Evolutionary conservation across 2,888 invertebrate species (phyloP).

Genomic region (Didymodactylos carnosus): DNA sequence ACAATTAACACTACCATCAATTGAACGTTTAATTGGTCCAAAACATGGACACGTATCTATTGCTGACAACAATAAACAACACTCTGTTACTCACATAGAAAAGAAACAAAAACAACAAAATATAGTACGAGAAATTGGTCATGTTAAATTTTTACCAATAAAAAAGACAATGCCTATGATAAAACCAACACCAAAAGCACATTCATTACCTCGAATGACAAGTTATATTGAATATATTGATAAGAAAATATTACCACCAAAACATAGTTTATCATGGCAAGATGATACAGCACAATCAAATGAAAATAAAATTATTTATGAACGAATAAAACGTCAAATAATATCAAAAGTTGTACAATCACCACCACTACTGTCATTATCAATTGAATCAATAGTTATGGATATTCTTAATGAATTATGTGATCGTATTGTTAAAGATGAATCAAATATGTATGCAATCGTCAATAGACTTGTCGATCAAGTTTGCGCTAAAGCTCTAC

Average conservation of each 20-base stretch:
- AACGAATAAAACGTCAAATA: neutral
- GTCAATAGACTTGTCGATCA: neutral
- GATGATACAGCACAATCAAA: constrained; percentile 22
- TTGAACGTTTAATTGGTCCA: neutral
- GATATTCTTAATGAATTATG: no score
- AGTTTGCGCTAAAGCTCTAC: neutral
- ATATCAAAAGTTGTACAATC: no score
- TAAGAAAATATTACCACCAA: constrained; percentile 27
- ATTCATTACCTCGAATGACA: constrained; percentile 5
- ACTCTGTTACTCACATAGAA: no score
- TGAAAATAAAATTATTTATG: neutral
- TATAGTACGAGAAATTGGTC: no score
- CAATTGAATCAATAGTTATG: neutral
- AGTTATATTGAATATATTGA: constrained; percentile 1
- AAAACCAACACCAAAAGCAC: neutral
- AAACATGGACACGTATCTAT: no score
- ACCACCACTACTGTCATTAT: no score
- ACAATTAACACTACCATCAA: neutral
- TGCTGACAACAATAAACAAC: no score
- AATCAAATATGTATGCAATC: neutral
- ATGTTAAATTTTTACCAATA: neutral
- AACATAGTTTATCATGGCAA: constrained; percentile 27
- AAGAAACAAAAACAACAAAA: no score
- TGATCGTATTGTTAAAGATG: neutral
- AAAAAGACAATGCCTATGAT: neutral